Conservation (phyloP, 1,140 invertebrate species). For the Drosophila rufa region DNA sequence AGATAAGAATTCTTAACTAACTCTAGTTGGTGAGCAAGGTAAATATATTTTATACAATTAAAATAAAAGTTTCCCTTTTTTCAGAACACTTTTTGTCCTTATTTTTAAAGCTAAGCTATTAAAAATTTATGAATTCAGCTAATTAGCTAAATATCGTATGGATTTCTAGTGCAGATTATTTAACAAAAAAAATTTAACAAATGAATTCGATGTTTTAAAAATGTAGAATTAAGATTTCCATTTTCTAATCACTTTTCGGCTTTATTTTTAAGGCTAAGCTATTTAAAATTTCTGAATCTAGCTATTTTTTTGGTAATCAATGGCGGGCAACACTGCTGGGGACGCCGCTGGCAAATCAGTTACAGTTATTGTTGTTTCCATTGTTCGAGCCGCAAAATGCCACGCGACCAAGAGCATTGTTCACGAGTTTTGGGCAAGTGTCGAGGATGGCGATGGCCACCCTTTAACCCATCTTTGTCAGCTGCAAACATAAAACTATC, state of each 20-base stretch:
- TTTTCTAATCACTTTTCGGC: no score
- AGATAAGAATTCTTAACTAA: no score
- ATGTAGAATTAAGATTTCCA: no score
- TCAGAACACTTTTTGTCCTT: no score
- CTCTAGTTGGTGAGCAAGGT: no score
- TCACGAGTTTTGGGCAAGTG: conserved; percentile 73
- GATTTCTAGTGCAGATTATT: no score
- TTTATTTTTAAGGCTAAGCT: background rate
- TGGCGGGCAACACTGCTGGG: conserved; percentile 6
- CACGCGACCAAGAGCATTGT: conserved; percentile 69
- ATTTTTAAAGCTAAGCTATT: background rate
- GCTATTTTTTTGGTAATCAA: background rate
- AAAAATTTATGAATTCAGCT: background rate
- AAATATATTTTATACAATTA: background rate
- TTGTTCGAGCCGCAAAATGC: conserved; percentile 56
- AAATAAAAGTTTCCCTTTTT: no score
- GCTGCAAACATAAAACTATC: conserved; percentile 76
- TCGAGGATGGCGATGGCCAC: background rate
- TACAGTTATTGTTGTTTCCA: conserved; percentile 54
- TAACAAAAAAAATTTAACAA: no score
- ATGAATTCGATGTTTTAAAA: no score
- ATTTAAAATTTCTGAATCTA: background rate
- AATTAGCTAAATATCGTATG: background rate
- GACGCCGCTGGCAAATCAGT: conserved; percentile 66
- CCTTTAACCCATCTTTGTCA: conserved; percentile 30